Evolutionary conservation across 1,140 invertebrate genomes (phyloP).

Genomic region (Pectinophora gossypiella): DNA sequence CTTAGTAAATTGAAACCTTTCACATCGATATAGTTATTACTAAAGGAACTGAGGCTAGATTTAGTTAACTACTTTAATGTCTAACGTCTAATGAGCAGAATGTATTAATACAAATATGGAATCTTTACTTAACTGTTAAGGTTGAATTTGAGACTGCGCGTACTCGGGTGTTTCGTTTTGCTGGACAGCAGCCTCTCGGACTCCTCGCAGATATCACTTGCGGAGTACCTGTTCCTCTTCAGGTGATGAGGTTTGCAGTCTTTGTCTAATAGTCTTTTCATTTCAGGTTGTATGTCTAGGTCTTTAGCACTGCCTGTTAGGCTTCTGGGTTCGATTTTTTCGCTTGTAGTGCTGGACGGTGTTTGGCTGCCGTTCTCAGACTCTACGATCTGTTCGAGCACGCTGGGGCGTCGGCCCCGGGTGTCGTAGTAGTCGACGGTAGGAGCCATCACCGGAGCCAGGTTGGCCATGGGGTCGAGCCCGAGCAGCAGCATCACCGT

Average conservation of each 20-base stretch:
- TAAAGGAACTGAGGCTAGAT: not conserved
- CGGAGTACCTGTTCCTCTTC: constrained; percentile 62
- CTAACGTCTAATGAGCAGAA: constrained; percentile 48
- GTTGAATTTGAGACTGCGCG: constrained; percentile 69
- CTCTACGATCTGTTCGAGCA: constrained; percentile 62
- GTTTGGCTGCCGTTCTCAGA: constrained; percentile 62
- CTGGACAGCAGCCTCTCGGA: constrained; percentile 58
- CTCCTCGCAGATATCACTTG: constrained; percentile 65
- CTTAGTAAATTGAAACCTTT: too few species aligned
- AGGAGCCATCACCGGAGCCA: constrained; percentile 45
- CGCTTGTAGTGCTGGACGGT: constrained; percentile 53
- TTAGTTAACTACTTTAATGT: constrained; percentile 1
- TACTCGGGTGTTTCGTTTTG: constrained; percentile 56
- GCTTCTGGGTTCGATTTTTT: constrained; percentile 43
- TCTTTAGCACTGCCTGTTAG: constrained; percentile 48
- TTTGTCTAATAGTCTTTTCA: constrained; percentile 45
- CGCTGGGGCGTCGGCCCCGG: constrained; percentile 43
- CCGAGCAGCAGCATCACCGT: constrained; percentile 71
- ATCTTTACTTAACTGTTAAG: constrained; percentile 59
- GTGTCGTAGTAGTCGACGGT: constrained; percentile 58
- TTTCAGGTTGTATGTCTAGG: constrained; percentile 38
- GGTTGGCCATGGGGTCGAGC: constrained; percentile 58
- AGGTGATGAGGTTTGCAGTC: constrained; percentile 40
- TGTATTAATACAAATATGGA: constrained; percentile 36
- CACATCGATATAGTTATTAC: not conserved